Conservation (phyloP, 1,140 invertebrate species). For the Brachionus asplanchnoidis region DNA sequence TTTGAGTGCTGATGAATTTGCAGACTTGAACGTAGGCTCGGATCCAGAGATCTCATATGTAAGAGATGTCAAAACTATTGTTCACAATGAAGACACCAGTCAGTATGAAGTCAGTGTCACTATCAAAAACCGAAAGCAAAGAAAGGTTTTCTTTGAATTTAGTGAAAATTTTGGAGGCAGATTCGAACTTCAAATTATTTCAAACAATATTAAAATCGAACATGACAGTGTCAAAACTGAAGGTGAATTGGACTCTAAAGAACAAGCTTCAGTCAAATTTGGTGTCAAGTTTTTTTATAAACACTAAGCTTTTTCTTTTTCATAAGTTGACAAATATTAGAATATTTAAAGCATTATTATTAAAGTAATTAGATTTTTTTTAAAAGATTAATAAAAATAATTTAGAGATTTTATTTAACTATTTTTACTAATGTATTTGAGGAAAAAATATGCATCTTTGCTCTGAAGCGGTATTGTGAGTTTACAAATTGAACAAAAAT, state of each 20-base stretch:
- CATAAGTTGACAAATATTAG: background rate
- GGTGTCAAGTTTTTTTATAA: constrained; percentile 7
- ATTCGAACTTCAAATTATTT: background rate
- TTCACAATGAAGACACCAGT: constrained; percentile 3
- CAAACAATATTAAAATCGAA: background rate
- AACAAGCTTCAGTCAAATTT: background rate
- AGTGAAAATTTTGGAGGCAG: background rate
- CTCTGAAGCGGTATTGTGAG: too few relatives aligned
- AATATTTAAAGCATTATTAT: background rate
- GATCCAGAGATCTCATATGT: constrained; percentile 11
- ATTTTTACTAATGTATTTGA: too few relatives aligned
- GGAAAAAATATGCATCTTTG: too few relatives aligned
- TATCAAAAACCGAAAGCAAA: background rate
- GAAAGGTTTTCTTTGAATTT: background rate
- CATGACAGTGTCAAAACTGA: background rate
- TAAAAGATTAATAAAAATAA: too few relatives aligned
- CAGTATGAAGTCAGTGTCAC: background rate
- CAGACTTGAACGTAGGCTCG: background rate
- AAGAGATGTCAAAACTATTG: constrained; percentile 12
- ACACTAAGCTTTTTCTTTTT: background rate
- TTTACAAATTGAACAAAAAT: too few relatives aligned
- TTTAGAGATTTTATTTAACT: too few relatives aligned
- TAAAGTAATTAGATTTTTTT: too few relatives aligned
- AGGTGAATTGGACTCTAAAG: background rate
- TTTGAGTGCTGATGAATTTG: background rate